Conservation (phyloP, 30 jellyfish, hydroid and myxozoan species). For the Catostylus mosaicus region DNA sequence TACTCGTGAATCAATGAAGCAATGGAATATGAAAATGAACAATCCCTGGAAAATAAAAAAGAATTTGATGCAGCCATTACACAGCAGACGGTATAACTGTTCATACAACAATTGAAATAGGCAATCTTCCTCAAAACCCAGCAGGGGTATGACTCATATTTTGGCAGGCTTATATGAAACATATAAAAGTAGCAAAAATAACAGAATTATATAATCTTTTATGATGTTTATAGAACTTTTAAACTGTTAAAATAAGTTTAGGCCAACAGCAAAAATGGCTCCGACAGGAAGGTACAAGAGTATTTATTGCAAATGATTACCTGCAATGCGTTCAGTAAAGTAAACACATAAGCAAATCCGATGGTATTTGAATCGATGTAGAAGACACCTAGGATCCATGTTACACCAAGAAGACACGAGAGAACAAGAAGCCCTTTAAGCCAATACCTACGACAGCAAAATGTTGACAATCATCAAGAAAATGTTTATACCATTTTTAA, state of each 20-base stretch:
- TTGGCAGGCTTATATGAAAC: too few species aligned
- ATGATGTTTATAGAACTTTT: neutral
- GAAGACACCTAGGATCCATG: constrained; percentile 88
- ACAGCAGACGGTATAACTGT: too few species aligned
- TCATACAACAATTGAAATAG: too few species aligned
- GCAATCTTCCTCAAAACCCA: too few species aligned
- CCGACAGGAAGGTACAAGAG: too few species aligned
- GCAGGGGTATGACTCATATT: too few species aligned
- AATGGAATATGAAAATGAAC: constrained; percentile 85
- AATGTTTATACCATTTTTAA: too few species aligned
- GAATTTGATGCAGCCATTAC: too few species aligned
- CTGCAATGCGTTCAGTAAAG: constrained; percentile 89
- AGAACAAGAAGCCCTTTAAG: constrained; percentile 85
- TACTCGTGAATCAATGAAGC: constrained; percentile 87
- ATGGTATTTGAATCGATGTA: constrained; percentile 72
- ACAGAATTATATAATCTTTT: neutral
- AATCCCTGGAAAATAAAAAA: constrained; percentile 73
- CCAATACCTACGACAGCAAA: constrained; percentile 77
- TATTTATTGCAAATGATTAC: constrained; percentile 36
- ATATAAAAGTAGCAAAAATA: too few species aligned
- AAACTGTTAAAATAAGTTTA: too few species aligned
- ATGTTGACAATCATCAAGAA: neutral
- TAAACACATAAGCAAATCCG: constrained; percentile 83
- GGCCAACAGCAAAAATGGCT: too few species aligned
- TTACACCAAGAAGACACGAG: constrained; percentile 83